Percentiles rank a stretch among this genome's conserved stretches.
These are phyloP conservation scores for Lissonota sp. DNA, from an alignment of 2,888 invertebrate species.

Conservation along the genomic window DNA sequence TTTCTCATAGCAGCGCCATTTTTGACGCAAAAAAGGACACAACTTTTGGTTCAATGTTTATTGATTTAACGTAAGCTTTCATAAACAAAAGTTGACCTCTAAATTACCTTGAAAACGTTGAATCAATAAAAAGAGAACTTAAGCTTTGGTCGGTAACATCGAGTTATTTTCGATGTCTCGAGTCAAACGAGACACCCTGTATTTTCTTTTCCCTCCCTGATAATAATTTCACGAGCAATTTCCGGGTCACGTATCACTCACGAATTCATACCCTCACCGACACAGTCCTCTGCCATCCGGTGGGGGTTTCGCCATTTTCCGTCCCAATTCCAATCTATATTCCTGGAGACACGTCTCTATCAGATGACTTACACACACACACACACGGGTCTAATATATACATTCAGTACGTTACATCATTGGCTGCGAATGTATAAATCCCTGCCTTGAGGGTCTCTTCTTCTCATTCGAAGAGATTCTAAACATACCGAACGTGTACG, in stretches of 20 bases:
- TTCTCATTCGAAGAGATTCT: background rate
- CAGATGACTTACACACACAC: background rate
- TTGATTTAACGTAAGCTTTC: too few species aligned
- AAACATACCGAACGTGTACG: background rate
- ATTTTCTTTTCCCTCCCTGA: background rate
- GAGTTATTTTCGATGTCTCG: too few species aligned
- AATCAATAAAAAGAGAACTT: too few species aligned
- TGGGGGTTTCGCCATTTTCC: slow-evolving; percentile 4
- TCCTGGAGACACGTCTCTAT: too few species aligned
- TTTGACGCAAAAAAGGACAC: too few species aligned
- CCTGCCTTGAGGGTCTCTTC: slow-evolving; percentile 6
- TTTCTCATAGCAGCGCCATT: too few species aligned
- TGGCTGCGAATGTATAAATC: slow-evolving; percentile 32
- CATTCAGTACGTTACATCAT: slow-evolving; percentile 12
- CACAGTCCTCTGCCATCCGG: background rate
- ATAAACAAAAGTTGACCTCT: too few species aligned
- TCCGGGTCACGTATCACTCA: slow-evolving; percentile 32
- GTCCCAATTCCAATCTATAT: background rate
- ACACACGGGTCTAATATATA: background rate
- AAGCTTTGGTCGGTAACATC: too few species aligned
- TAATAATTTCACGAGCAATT: slow-evolving; percentile 46
- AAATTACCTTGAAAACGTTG: too few species aligned
- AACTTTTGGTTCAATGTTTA: too few species aligned
- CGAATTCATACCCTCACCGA: slow-evolving; percentile 14
- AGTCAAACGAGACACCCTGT: too few species aligned